Conservation (phyloP, 2,888 invertebrate genomes). For the Chromoteleia sp. region DNA sequence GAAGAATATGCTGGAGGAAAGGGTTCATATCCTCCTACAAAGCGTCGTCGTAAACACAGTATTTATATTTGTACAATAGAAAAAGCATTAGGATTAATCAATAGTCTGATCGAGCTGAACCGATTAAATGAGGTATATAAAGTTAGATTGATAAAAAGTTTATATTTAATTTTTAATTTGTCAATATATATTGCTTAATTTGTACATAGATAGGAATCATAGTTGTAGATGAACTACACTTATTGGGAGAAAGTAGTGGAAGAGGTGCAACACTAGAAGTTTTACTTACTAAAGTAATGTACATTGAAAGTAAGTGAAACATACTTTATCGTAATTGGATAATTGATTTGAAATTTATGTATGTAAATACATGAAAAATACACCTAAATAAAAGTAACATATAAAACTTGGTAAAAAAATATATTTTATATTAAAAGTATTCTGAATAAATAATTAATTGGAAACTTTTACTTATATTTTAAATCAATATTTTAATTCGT, state of each 20-base stretch:
- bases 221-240: constrained; percentile 96
- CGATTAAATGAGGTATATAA: constrained; percentile 86
- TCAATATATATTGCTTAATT: constrained; percentile 16
- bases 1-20: constrained; percentile 98
- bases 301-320: constrained; percentile 87
- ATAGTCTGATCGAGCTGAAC: constrained; percentile 92
- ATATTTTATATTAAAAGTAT: too few relatives aligned
- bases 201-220: constrained; percentile 82
- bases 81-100: constrained; percentile 94
- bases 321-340: too few relatives aligned
- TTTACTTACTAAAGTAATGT: constrained; percentile 92
- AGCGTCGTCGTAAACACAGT: constrained; percentile 90
- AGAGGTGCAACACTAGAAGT: constrained; percentile 95
- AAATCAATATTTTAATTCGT: too few relatives aligned
- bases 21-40: constrained; percentile 93
- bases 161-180: constrained; percentile 3
- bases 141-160: not conserved
- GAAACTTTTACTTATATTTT: too few relatives aligned
- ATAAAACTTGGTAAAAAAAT: not conserved
- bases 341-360: too few relatives aligned
- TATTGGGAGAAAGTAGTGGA: constrained; percentile 93
- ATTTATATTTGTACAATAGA: constrained; percentile 98
- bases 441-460: too few relatives aligned
- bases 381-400: too few relatives aligned
- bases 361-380: not conserved